Conservation (phyloP, 2,888 invertebrate species). For the Erynnis tages region DNA sequence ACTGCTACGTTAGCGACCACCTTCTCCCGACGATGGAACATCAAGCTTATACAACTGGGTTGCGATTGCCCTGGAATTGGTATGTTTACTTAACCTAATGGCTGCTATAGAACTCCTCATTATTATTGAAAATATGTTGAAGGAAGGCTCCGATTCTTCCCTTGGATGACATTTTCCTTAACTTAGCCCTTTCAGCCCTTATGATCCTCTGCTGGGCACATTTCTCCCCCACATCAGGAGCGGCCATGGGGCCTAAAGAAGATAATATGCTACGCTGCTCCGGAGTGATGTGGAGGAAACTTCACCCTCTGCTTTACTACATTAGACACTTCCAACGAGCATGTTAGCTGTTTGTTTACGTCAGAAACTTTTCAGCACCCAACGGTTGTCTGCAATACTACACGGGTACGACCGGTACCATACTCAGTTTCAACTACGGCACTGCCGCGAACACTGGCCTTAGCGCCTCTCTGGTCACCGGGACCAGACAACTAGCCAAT, state of each 20-base stretch:
- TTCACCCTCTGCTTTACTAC: too few species aligned
- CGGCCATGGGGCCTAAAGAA: too few species aligned
- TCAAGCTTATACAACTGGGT: constrained; percentile 86
- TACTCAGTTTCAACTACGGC: constrained; percentile 89
- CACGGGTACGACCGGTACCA: constrained; percentile 82
- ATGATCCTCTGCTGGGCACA: too few species aligned
- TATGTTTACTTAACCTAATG: constrained; percentile 41
- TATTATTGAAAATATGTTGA: not conserved
- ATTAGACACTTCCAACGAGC: too few species aligned
- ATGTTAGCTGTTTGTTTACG: too few species aligned
- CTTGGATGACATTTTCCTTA: too few species aligned
- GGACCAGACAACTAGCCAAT: constrained; percentile 87
- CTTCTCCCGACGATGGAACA: constrained; percentile 87
- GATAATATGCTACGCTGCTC: too few species aligned
- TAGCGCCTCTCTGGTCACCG: constrained; percentile 79
- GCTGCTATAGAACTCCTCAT: too few species aligned
- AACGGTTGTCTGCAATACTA: constrained; percentile 90
- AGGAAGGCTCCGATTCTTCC: not conserved
- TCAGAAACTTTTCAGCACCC: constrained; percentile 87
- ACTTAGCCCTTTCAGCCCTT: too few species aligned
- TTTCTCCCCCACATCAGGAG: too few species aligned
- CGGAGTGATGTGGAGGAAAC: too few species aligned
- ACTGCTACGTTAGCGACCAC: constrained; percentile 82
- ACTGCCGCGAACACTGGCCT: constrained; percentile 80
- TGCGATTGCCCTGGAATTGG: constrained; percentile 87